Conservation (phyloP, 2,888 invertebrate species). For the Mesoligia furuncula region DNA sequence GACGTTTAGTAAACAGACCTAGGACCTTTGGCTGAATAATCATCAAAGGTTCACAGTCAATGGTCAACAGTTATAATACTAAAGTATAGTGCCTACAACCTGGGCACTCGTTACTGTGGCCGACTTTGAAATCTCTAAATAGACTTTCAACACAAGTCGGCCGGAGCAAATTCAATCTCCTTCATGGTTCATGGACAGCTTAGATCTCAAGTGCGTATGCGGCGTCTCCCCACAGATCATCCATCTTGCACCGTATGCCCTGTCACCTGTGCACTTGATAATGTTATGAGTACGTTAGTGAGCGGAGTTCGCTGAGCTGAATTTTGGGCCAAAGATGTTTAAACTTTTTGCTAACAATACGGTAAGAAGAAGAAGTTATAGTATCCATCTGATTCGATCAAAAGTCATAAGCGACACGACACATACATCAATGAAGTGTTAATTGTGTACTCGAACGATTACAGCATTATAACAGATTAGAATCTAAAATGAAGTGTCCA, state of each 20-base stretch:
- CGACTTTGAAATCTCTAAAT: not conserved
- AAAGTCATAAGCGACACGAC: slow-evolving; percentile 1
- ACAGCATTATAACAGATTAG: slow-evolving; percentile 54
- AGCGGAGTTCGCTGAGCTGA: no score
- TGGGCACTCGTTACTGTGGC: not conserved
- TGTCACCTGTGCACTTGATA: no score
- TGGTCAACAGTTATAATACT: not conserved
- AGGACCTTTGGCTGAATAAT: not conserved
- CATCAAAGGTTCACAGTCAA: not conserved
- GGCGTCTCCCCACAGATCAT: no score
- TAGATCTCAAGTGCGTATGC: not conserved
- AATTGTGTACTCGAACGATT: slow-evolving; percentile 17
- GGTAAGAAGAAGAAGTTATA: not conserved
- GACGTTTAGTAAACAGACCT: not conserved
- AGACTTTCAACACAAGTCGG: not conserved
- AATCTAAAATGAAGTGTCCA: slow-evolving; percentile 70
- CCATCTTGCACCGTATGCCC: no score
- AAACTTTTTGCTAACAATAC: no score
- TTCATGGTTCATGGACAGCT: not conserved
- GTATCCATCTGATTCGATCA: not conserved
- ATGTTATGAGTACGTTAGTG: no score
- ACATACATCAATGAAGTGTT: slow-evolving; percentile 18
- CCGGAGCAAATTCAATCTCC: not conserved
- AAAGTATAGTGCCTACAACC: not conserved
- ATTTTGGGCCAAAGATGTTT: no score